Evolutionary conservation across 2,888 invertebrate species (phyloP), one percentile per base, ranked within the genome.

Genomic region (Aspidiotus destructor): DNA sequence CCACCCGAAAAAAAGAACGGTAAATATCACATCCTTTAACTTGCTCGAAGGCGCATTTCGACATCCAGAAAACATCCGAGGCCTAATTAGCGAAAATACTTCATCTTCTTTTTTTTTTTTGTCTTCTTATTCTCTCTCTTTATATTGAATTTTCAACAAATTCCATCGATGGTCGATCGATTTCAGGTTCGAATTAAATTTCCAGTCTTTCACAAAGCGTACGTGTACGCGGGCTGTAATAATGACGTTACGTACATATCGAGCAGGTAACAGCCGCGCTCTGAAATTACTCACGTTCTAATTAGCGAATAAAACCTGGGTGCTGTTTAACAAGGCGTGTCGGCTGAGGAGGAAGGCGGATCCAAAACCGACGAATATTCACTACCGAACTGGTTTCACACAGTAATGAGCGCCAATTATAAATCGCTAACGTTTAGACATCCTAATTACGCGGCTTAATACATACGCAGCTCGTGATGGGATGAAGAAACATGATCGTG

Each of bases 331-430:
- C 40, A 28, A 58, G 28, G 58, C 10, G 16, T 10, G 58, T 28
- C 40, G n/a, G 28, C 53, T 9, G 17, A 41, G n/a, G 17, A 28
- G 42, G 28, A 62, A 53, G 9, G 41, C n/a, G 40, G 17, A n/a
- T 40, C 10, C 16, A 41, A 40, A 53, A 16, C 10, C 61, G 15
- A 16, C 15, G 17, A 60, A 58, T 58, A 48, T 28, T 28, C 65
- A 15, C 57, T n/a, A 57, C 44, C 58, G 57, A 65, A 65, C 65
- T 65, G 57, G 65, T 65, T 65, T n/a, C 57, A 41, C 65, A 40
- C 48, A 42, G 63, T 42, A 40, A 57, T 42, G 58, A 57, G 41
- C 65, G 65, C 65, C 65, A 65, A 65, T 65, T 65, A 65, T 48
- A 65, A 65, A 58, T 48, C 57, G 65, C 65, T 58, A 65, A 65